Conservation (phyloP, 1,140 invertebrate species). For the Drosophila athabasca region DNA sequence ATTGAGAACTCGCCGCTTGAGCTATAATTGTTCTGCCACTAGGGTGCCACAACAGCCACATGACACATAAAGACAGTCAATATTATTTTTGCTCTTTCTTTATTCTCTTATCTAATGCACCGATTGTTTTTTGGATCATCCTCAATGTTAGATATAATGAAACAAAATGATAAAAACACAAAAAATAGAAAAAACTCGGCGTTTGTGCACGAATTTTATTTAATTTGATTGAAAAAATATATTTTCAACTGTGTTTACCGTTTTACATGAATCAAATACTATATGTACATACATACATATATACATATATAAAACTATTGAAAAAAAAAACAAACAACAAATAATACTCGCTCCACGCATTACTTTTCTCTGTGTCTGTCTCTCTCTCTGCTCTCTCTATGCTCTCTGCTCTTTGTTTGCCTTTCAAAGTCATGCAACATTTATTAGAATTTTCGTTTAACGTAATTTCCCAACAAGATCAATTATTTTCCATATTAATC, state of each 20-base stretch:
- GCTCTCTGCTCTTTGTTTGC: constrained; percentile 32
- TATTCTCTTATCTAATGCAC: constrained; percentile 52
- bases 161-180: constrained; percentile 22
- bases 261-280: constrained; percentile 2
- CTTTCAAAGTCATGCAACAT: constrained; percentile 45
- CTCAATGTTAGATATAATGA: constrained; percentile 40
- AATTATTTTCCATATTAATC: constrained; percentile 1
- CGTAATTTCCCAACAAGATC: constrained; percentile 25
- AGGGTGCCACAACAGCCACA: constrained; percentile 20
- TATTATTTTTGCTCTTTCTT: constrained; percentile 33
- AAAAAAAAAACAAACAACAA: constrained; percentile 9
- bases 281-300: constrained; percentile 1
- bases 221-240: constrained; percentile 35
- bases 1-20: constrained; percentile 45
- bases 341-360: constrained; percentile 37
- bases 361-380: constrained; percentile 20
- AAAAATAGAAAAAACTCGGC: constrained; percentile 33
- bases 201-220: constrained; percentile 82
- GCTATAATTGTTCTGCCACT: constrained; percentile 27
- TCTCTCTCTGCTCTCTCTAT: too few species aligned
- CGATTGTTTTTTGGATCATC: constrained; percentile 46
- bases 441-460: constrained; percentile 19
- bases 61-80: constrained; percentile 13
- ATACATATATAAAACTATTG: neutral
- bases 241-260: constrained; percentile 53